A percentile compares a stretch with the other conserved stretches of the same genome.
These are phyloP conservation scores for Galeopterus variegatus DNA, from an alignment of 2,113 vertebrate species.

Conservation along the genomic window DNA sequence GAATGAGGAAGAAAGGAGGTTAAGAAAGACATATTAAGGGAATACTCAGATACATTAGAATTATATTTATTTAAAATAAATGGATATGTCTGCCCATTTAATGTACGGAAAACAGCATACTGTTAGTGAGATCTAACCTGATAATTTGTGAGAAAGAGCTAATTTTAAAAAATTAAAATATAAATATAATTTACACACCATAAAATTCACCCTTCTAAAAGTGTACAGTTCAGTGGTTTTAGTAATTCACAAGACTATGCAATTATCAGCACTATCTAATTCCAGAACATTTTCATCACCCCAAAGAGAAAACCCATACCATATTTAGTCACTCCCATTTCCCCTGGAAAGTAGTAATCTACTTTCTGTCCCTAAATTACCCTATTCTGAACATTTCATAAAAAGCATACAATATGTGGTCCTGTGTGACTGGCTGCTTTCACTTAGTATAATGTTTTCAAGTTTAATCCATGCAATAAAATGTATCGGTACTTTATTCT, in stretches of 20 bases:
- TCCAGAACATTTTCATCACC: not conserved
- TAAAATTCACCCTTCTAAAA: not conserved
- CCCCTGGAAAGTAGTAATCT: not conserved
- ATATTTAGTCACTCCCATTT: not conserved
- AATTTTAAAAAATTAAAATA: not conserved
- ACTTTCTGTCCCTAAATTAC: not conserved
- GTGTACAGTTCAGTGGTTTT: not conserved
- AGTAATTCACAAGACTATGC: not conserved
- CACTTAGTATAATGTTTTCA: not conserved
- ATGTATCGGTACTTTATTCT: not conserved
- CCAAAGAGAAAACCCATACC: not conserved
- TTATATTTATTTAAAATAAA: not conserved
- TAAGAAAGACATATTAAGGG: not conserved
- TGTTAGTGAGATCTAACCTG: slow-evolving; percentile 67
- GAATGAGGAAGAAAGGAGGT: not conserved
- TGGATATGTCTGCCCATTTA: not conserved
- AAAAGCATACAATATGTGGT: not conserved
- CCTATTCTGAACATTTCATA: not conserved
- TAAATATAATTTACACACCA: not conserved
- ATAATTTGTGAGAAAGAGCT: slow-evolving; percentile 60
- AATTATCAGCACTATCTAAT: not conserved
- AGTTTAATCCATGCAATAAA: not conserved
- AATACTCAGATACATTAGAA: not conserved
- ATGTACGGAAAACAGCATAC: not conserved
- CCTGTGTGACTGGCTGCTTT: not conserved